A percentile compares a stretch with the other conserved stretches of the same genome.
Conservation (phyloP, 2,113 vertebrate species). For the Caretta caretta region DNA sequence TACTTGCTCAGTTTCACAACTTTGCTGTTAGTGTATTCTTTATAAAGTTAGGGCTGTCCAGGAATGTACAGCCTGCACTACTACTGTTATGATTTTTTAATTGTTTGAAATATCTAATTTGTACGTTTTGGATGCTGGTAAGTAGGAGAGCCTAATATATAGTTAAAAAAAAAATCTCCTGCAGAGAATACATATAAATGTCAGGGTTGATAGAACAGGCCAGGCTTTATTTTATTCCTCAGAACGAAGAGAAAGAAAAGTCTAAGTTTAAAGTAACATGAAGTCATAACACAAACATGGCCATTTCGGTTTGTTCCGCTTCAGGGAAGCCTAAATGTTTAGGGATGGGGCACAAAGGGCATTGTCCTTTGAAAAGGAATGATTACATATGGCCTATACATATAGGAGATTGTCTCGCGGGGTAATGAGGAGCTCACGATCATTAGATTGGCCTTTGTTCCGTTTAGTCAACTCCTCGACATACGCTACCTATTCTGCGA, state of each 20-base stretch:
- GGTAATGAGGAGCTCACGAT: conserved; percentile 86
- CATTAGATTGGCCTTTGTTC: conserved; percentile 86
- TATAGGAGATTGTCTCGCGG: conserved; percentile 90
- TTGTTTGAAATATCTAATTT: background rate
- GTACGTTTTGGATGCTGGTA: accelerated
- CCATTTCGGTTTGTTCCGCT: conserved; percentile 80
- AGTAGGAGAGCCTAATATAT: background rate
- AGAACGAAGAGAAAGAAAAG: background rate
- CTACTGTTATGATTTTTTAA: background rate
- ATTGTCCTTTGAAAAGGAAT: conserved; percentile 91
- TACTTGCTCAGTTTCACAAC: background rate
- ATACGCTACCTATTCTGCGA: conserved; percentile 91
- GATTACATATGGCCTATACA: conserved; percentile 92
- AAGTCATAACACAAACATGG: conserved; percentile 45
- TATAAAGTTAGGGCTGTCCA: background rate
- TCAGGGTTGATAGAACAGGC: background rate
- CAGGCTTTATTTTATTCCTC: background rate
- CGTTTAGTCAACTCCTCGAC: conserved; percentile 89
- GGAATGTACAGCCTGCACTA: accelerated
- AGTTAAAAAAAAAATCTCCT: background rate
- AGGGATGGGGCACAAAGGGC: conserved; percentile 83
- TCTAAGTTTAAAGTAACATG: background rate
- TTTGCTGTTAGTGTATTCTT: background rate
- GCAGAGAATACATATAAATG: background rate
- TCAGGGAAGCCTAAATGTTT: conserved; percentile 83